Conservation (phyloP, 2,888 invertebrate species). For the Polylopha cassiicola region DNA sequence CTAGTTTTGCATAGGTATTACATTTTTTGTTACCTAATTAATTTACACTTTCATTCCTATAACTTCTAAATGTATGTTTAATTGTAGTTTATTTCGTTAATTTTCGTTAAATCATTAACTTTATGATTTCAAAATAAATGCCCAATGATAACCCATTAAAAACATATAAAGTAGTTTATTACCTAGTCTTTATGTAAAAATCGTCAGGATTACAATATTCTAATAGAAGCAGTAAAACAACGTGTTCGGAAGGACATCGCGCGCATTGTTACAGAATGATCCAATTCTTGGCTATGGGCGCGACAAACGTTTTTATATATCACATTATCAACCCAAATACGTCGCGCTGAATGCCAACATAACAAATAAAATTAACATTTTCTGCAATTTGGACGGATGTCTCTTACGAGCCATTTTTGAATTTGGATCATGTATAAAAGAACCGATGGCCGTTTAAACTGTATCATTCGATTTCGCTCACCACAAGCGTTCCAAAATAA, state of each 20-base stretch:
- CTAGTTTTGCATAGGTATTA: too few species aligned
- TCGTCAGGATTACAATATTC: not conserved
- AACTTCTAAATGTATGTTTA: too few species aligned
- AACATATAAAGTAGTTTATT: constrained; percentile 11
- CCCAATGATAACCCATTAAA: too few species aligned
- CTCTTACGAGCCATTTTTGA: constrained; percentile 63
- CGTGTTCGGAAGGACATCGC: constrained; percentile 20
- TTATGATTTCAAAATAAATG: too few species aligned
- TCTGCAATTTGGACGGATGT: constrained; percentile 49
- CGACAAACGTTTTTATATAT: constrained; percentile 49
- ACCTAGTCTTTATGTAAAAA: not conserved
- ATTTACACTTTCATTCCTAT: too few species aligned
- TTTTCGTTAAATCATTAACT: too few species aligned
- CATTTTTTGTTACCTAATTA: too few species aligned
- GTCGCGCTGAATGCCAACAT: constrained; percentile 52
- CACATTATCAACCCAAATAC: constrained; percentile 54
- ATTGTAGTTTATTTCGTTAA: too few species aligned
- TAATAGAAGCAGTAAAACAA: not conserved
- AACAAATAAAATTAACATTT: constrained; percentile 69
- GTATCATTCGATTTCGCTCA: constrained; percentile 48
- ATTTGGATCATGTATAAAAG: constrained; percentile 63
- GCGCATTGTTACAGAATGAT: constrained; percentile 28
- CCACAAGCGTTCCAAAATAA: constrained; percentile 38
- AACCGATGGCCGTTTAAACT: constrained; percentile 38
- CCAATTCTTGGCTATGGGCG: constrained; percentile 42